phyloP scores from a whole-genome alignment of 1,140 invertebrate species.

The Halictus rubicundus region DNA sequence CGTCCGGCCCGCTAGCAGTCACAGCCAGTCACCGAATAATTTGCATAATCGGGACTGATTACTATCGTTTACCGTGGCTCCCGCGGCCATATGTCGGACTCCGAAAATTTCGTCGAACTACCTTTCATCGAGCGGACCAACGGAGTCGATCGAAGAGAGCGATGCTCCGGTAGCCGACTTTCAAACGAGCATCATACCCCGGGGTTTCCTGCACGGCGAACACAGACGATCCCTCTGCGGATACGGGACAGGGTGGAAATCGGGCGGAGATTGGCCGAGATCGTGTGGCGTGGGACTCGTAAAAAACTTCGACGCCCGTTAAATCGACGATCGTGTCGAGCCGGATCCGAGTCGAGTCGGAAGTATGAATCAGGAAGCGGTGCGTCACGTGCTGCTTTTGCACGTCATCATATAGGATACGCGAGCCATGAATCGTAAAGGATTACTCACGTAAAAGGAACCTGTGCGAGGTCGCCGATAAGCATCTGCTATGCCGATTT shows the following conservation, averaged over 20 bases:
- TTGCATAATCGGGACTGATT: slow-evolving; percentile 72
- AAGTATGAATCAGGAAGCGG: slow-evolving; percentile 49
- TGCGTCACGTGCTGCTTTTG: slow-evolving; percentile 39
- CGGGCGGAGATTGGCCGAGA: neutral
- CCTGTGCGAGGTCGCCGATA: neutral
- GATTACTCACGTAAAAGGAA: slow-evolving; percentile 35
- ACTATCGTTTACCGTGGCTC: slow-evolving; percentile 49
- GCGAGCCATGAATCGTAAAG: slow-evolving; percentile 39
- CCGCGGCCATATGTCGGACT: slow-evolving; percentile 30
- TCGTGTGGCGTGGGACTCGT: neutral
- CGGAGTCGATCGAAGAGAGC: neutral
- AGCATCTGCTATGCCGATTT: neutral
- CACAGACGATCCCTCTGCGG: too few relatives aligned
- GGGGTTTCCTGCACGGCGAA: too few relatives aligned
- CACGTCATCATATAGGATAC: slow-evolving; percentile 42
- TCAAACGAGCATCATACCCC: too few relatives aligned
- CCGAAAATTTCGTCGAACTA: slow-evolving; percentile 49
- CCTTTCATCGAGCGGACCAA: neutral
- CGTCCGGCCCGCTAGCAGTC: slow-evolving; percentile 62
- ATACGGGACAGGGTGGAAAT: neutral
- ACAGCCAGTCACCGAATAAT: slow-evolving; percentile 70
- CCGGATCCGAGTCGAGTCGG: slow-evolving; percentile 1
- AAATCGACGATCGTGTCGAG: neutral
- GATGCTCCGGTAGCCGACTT: too few relatives aligned
- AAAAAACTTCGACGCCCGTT: neutral